phyloP scores from a whole-genome alignment of 2,797 vertebrate genomes.

The Tapera naevia region DNA sequence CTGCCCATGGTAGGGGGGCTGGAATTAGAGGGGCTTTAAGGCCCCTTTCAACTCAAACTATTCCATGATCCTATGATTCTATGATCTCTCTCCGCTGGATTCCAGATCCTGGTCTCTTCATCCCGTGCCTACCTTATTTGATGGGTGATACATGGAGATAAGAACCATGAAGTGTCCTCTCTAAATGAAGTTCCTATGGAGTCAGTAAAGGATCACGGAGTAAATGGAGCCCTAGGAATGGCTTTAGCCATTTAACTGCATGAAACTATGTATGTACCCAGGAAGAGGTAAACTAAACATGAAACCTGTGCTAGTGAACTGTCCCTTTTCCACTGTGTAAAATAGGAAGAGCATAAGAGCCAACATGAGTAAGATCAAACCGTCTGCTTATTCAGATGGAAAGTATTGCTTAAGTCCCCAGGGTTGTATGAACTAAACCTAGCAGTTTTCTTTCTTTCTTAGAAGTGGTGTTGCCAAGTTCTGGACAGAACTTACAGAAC shows the following conservation, averaged over 20 bases:
- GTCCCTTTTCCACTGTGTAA: not conserved
- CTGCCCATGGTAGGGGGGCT: no score
- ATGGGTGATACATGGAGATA: not conserved
- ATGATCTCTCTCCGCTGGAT: not conserved
- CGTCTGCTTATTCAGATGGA: slow-evolving; percentile 32
- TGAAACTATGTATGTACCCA: not conserved
- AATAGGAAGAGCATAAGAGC: not conserved
- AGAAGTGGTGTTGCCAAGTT: slow-evolving; percentile 46
- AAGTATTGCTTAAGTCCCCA: slow-evolving; percentile 26
- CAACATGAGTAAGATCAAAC: not conserved
- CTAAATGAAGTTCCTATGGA: not conserved
- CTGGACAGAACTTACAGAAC: slow-evolving; percentile 48
- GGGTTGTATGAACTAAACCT: not conserved
- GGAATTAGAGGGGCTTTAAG: no score
- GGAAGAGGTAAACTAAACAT: not conserved
- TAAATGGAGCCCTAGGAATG: not conserved
- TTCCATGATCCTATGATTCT: no score
- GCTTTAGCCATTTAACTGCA: not conserved
- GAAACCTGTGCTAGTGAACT: not conserved
- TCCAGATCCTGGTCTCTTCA: not conserved
- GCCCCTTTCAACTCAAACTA: no score
- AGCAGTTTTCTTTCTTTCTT: slow-evolving; percentile 7
- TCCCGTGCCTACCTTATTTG: not conserved
- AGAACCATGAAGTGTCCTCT: not conserved
- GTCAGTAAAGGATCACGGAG: not conserved